Evolutionary conservation across 2,888 invertebrate genomes (phyloP).

Genomic region (Himalopsyche anomala): DNA sequence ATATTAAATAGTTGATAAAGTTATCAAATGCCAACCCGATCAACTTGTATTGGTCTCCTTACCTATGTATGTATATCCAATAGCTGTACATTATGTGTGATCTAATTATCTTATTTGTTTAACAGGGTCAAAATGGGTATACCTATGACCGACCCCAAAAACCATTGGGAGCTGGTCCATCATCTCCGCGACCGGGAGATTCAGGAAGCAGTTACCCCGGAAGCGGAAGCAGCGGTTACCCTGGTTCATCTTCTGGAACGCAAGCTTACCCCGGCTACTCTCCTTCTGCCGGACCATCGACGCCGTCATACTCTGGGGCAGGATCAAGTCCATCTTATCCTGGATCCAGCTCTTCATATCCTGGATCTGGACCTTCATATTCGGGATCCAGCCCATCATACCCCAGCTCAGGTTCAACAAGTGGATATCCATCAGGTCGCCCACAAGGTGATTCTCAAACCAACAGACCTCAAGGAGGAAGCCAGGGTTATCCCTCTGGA

Average conservation of each 20-base stretch:
- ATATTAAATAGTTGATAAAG: no score
- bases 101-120: constrained; percentile 46
- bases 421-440: constrained; percentile 65
- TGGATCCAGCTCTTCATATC: constrained; percentile 67
- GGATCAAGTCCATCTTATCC: constrained; percentile 68
- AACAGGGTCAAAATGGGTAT: constrained; percentile 84
- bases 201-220: constrained; percentile 68
- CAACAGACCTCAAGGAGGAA: constrained; percentile 64
- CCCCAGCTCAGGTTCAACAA: constrained; percentile 66
- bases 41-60: no score
- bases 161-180: constrained; percentile 74
- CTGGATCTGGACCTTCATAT: constrained; percentile 67
- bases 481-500: constrained; percentile 66
- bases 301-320: constrained; percentile 61
- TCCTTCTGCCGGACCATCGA: constrained; percentile 55
- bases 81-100: constrained; percentile 52
- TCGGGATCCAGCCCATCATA: constrained; percentile 63
- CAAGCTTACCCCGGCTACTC: constrained; percentile 62
- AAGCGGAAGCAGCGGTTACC: constrained; percentile 69
- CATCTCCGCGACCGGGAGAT: constrained; percentile 69
- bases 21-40: no score
- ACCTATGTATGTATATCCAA: no score
- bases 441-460: constrained; percentile 64
- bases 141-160: constrained; percentile 84
- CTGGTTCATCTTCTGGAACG: constrained; percentile 65